These are phyloP conservation scores for Zeugodacus cucurbitae DNA, from an alignment of 1,140 invertebrate genomes.

Conservation along the genomic window DNA sequence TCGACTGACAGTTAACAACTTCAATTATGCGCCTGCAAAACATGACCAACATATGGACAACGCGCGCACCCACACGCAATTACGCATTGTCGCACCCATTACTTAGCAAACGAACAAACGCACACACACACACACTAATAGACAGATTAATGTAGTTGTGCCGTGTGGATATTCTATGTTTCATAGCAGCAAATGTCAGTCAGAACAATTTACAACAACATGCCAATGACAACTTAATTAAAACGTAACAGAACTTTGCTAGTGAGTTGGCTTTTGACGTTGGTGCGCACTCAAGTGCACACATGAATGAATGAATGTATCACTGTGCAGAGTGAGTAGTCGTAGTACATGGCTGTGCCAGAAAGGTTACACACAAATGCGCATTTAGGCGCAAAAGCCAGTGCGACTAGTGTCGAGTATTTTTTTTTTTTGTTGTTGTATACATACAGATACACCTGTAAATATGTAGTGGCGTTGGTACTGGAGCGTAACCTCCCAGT, in stretches of 20 bases:
- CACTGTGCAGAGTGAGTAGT: not conserved
- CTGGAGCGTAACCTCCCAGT: not conserved
- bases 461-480: not conserved
- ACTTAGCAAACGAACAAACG: not conserved
- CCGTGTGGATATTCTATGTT: not conserved
- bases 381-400: not conserved
- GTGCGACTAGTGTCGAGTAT: not conserved
- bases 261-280: not conserved
- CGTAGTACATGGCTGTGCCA: not conserved
- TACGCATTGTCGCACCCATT: not conserved
- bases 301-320: not conserved
- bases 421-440: not conserved
- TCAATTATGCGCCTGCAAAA: not conserved
- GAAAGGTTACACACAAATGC: not conserved
- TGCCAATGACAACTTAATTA: constrained; percentile 19
- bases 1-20: not conserved
- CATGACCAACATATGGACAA: not conserved
- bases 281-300: not conserved
- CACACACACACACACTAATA: no score
- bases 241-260: not conserved
- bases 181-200: not conserved
- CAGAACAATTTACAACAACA: not conserved
- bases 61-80: not conserved
- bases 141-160: no score
- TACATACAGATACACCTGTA: not conserved